These are phyloP conservation scores for Poecilia latipinna DNA, from an alignment of 2,113 vertebrate genomes.

Conservation along the genomic window DNA sequence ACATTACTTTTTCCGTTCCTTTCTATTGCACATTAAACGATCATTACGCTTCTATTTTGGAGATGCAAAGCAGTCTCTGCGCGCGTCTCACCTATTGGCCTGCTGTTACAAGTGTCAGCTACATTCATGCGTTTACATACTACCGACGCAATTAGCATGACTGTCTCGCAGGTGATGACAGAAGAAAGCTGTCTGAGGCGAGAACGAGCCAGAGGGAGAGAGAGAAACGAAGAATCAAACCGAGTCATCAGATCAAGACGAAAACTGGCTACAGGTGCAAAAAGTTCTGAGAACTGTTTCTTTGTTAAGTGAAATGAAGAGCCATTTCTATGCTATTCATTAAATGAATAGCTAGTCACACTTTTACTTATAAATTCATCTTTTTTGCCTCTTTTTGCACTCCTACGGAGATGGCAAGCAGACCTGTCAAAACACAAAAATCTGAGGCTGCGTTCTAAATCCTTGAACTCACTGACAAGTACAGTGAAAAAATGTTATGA, in stretches of 20 bases:
- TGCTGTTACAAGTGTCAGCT: slow-evolving; percentile 24
- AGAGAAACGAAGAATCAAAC: background rate
- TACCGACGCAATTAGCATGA: slow-evolving; percentile 43
- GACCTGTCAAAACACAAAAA: background rate
- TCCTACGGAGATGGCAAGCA: background rate
- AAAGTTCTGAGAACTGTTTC: background rate
- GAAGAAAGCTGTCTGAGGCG: slow-evolving; percentile 11
- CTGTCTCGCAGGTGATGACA: slow-evolving; percentile 34
- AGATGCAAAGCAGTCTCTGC: slow-evolving; percentile 2
- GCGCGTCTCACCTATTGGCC: slow-evolving; percentile 12
- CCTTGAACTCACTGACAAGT: background rate
- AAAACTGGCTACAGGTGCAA: slow-evolving; percentile 5
- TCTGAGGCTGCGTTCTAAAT: background rate
- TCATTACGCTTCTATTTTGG: background rate
- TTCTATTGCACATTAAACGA: background rate
- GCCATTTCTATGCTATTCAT: background rate
- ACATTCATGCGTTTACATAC: slow-evolving; percentile 8
- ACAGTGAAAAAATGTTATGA: background rate
- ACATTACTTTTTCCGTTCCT: background rate
- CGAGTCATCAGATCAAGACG: background rate
- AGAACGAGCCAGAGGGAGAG: slow-evolving; percentile 9
- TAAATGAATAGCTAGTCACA: slow-evolving; percentile 2
- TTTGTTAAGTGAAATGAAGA: slow-evolving; percentile 11
- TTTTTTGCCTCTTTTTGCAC: background rate
- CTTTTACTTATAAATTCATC: background rate